Evolutionary conservation across 2,888 invertebrate species (phyloP), one percentile per base, ranked within the genome.

Genomic region (Fragum fragum): DNA sequence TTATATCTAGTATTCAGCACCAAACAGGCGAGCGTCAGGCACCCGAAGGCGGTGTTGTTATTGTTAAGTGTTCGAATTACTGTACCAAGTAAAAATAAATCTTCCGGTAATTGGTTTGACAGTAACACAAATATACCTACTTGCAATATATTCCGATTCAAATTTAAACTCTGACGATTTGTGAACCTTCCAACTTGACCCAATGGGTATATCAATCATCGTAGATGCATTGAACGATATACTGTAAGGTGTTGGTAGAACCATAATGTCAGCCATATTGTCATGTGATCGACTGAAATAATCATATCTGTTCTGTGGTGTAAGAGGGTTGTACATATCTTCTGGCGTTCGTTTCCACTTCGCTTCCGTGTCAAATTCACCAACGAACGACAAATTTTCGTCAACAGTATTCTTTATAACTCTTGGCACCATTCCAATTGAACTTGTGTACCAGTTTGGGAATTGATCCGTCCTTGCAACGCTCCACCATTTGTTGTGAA

Each of bases 391-490:
- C 28, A 90, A 77, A 0, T 59, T 86, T 5, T 86, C 85, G 16
- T 81, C 76, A 1, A 29, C 79, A 5, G 91, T 90, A 71, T 77
- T 85, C n/a, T 69, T 36, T 0, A 92, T 83, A 6, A 82, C 76
- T n/a, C 80, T 76, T 7, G 90, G 83, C 3, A 21, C 59, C 74
- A 89, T 81, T 1, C 89, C 89, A 9, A 85, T 81, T 0, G 88
- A 84, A 2, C 81, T 80, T 32, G 89, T 86, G 57, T 86, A 89
- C 91, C 91, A 91, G 77, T 91, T 90, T 7, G 88, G 90, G 82
- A 90, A 83, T 5, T 73, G 57, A 78, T 90, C 91, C 0, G 89
- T 87, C 23, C 87, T 75, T 0, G 88, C 42, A 0, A 88, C 85
- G 18, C 78, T 85, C 88, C 88, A 90, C 26, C 72, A 26, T 63